A percentile compares a stretch with the other conserved stretches of the same genome.
phyloP scores from a whole-genome alignment of 2,797 vertebrate genomes.

The Urocyon cinereoargenteus region DNA sequence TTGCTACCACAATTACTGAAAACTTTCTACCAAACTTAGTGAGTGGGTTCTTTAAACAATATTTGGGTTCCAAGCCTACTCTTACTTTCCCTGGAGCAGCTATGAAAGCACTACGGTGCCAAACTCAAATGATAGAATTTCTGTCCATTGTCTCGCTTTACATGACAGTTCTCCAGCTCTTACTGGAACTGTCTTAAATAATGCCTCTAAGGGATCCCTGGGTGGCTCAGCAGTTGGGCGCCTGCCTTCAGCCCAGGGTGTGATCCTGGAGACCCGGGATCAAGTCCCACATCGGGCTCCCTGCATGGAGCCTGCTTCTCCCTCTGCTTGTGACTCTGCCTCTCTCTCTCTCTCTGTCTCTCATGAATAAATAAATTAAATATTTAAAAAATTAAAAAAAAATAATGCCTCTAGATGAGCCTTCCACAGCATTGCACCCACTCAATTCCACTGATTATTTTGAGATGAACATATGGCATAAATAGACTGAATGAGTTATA shows the following conservation, averaged over 20 bases:
- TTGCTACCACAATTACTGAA: not conserved
- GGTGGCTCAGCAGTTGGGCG: no score
- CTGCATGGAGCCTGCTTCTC: no score
- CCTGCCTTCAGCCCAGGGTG: no score
- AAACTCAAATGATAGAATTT: not conserved
- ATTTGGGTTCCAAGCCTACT: not conserved
- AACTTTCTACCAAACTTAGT: not conserved
- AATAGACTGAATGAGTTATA: not conserved
- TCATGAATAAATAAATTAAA: no score
- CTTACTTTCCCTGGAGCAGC: not conserved
- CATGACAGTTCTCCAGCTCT: not conserved
- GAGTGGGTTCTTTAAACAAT: not conserved
- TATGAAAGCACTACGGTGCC: not conserved
- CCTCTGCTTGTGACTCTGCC: no score
- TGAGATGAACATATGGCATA: not conserved
- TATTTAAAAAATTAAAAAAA: not conserved
- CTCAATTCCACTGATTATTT: not conserved
- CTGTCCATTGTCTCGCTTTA: not conserved
- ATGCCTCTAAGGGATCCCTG: not conserved
- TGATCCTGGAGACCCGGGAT: no score
- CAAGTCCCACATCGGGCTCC: no score
- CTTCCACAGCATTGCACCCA: not conserved
- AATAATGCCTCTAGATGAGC: not conserved
- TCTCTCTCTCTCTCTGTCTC: no score
- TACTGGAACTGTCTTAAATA: not conserved